Percentiles rank a stretch among this genome's conserved stretches.
Conservation (phyloP, 1,140 invertebrate species). For the Orchestia grillus region DNA sequence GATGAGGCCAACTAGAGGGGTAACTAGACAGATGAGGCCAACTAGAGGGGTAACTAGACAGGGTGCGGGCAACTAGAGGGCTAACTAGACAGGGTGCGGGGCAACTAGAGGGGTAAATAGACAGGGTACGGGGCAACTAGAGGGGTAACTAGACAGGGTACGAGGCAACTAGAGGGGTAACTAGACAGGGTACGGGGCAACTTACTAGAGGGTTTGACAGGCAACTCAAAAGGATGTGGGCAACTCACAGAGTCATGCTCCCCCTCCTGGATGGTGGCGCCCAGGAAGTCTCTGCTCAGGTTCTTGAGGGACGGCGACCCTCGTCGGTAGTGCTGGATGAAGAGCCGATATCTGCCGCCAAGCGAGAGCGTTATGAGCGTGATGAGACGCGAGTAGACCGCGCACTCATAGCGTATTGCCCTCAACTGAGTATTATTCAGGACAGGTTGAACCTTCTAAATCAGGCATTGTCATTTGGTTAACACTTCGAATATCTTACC, state of each 20-base stretch:
- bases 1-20: too few relatives aligned
- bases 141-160: background rate
- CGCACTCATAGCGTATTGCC: too few relatives aligned
- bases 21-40: too few relatives aligned
- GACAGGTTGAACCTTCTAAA: background rate
- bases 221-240: too few relatives aligned
- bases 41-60: too few relatives aligned
- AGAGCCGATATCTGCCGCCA: background rate
- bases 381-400: background rate
- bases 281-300: background rate
- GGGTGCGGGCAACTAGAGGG: background rate
- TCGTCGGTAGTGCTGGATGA: background rate
- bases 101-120: background rate
- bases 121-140: background rate
- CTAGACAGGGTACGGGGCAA: background rate
- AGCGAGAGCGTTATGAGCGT: background rate
- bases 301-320: background rate
- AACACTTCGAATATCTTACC: too few relatives aligned
- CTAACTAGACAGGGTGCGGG: background rate
- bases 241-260: constrained; percentile 35
- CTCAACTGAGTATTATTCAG: background rate
- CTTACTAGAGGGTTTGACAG: too few relatives aligned
- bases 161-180: background rate
- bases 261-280: background rate
- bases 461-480: too few relatives aligned